A percentile compares a stretch with the other conserved stretches of the same genome.
phyloP scores from a whole-genome alignment of 2,888 invertebrate species.

The Sinodicranocentrus sp. region DNA sequence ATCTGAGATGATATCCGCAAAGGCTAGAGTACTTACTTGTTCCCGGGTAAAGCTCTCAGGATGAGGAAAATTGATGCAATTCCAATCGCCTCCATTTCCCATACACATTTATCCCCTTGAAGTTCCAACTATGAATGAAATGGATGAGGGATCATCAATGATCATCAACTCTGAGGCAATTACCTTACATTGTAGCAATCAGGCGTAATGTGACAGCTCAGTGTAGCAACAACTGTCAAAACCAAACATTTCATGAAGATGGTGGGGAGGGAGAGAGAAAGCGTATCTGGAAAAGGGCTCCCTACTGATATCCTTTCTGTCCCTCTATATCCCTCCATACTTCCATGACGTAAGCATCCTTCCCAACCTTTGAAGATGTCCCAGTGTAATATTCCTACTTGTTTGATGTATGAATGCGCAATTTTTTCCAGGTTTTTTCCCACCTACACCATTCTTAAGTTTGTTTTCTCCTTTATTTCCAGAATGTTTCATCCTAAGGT shows the following conservation, averaged over 20 bases:
- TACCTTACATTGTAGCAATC: conserved; percentile 56
- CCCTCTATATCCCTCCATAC: background rate
- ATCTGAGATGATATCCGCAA: too few relatives aligned
- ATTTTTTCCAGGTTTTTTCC: conserved; percentile 14
- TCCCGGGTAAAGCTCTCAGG: too few relatives aligned
- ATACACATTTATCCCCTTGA: too few relatives aligned
- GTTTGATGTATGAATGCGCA: conserved; percentile 13
- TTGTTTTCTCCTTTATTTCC: conserved; percentile 14
- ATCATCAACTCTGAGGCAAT: conserved; percentile 31
- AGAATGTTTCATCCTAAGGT: background rate
- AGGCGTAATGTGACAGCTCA: conserved; percentile 53
- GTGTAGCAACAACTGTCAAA: conserved; percentile 60
- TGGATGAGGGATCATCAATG: conserved; percentile 22
- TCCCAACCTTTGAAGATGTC: background rate
- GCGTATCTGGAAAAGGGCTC: conserved; percentile 27
- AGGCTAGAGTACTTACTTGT: too few relatives aligned
- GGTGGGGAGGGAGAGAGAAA: background rate
- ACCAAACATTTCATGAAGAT: conserved; percentile 42
- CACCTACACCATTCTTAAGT: too few relatives aligned
- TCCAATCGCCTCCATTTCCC: conserved; percentile 1
- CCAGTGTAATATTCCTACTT: background rate
- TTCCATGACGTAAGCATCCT: conserved; percentile 7
- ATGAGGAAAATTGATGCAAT: too few relatives aligned
- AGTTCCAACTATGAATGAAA: background rate
- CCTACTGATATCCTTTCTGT: conserved; percentile 23